Evolutionary conservation across 2,797 vertebrate species (phyloP).

Genomic region (Enteromius mattozi): DNA sequence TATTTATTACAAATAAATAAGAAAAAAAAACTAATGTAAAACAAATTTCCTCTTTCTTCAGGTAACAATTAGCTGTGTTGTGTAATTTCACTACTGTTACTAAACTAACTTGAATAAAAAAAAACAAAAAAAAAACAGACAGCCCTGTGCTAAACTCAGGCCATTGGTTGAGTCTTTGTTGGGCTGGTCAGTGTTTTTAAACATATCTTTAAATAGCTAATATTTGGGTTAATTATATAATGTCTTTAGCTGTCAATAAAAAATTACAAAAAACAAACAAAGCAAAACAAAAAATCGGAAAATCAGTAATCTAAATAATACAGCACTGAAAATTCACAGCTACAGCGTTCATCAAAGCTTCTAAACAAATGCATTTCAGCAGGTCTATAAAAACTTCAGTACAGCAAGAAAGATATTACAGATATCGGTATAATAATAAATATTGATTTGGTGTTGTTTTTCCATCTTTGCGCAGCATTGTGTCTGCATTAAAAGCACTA

Average conservation of each 20-base stretch:
- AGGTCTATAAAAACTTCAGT: neutral
- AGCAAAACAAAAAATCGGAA: neutral
- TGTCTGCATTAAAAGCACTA: conserved; percentile 29
- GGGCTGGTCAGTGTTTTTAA: neutral
- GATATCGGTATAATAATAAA: conserved; percentile 24
- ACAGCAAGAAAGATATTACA: neutral
- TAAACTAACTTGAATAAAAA: neutral
- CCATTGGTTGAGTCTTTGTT: neutral
- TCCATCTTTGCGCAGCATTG: neutral
- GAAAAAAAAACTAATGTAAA: too few relatives aligned
- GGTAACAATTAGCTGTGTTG: neutral
- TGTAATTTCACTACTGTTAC: neutral
- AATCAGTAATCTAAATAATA: neutral
- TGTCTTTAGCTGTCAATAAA: neutral
- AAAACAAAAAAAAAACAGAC: too few relatives aligned
- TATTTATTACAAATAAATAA: too few relatives aligned
- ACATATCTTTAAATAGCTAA: neutral
- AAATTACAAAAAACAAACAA: neutral
- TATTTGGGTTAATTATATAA: neutral
- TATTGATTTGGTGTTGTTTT: conserved; percentile 29
- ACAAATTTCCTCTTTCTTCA: neutral
- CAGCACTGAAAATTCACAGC: neutral
- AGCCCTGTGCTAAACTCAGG: neutral
- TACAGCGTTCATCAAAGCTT: neutral
- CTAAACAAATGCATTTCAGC: conserved; percentile 10